These are phyloP conservation scores for Enoplosus armatus DNA, from an alignment of 2,797 vertebrate genomes.

Conservation along the genomic window DNA sequence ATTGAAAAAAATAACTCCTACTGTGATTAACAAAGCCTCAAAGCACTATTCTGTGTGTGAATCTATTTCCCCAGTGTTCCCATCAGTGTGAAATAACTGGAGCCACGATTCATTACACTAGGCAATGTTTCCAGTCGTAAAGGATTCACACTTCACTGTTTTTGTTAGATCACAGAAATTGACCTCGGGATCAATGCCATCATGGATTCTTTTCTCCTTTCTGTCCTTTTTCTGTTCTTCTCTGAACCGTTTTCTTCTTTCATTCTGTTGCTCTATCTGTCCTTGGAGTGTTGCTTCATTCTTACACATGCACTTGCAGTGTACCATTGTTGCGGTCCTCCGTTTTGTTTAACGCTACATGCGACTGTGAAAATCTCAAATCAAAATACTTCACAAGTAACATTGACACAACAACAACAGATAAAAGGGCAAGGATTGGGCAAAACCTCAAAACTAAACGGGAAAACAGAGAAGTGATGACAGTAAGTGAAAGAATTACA, in stretches of 20 bases:
- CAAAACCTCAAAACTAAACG: not conserved
- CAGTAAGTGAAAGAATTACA: not conserved
- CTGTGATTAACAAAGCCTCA: slow-evolving; percentile 46
- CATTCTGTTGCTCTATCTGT: not conserved
- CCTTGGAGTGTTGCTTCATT: slow-evolving; percentile 14
- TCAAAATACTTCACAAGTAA: not conserved
- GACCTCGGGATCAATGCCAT: slow-evolving; percentile 4
- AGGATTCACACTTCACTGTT: slow-evolving; percentile 38
- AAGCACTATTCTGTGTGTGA: slow-evolving; percentile 24
- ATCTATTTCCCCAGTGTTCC: slow-evolving; percentile 52
- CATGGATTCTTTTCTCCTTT: not conserved
- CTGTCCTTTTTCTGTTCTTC: not conserved
- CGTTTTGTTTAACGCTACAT: not conserved
- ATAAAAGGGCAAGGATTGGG: not conserved
- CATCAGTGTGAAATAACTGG: slow-evolving; percentile 50
- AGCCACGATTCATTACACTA: slow-evolving; percentile 39
- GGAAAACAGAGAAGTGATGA: not conserved
- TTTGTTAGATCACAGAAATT: slow-evolving; percentile 26
- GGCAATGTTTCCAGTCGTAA: slow-evolving; percentile 13
- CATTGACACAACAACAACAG: not conserved
- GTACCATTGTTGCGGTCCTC: too few relatives aligned
- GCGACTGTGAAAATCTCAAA: not conserved
- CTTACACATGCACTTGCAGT: not conserved
- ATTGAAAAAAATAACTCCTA: slow-evolving; percentile 6
- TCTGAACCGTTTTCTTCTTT: not conserved